phyloP scores from a whole-genome alignment of 2,888 invertebrate genomes.

The Aphelenchoides bicaudatus region DNA sequence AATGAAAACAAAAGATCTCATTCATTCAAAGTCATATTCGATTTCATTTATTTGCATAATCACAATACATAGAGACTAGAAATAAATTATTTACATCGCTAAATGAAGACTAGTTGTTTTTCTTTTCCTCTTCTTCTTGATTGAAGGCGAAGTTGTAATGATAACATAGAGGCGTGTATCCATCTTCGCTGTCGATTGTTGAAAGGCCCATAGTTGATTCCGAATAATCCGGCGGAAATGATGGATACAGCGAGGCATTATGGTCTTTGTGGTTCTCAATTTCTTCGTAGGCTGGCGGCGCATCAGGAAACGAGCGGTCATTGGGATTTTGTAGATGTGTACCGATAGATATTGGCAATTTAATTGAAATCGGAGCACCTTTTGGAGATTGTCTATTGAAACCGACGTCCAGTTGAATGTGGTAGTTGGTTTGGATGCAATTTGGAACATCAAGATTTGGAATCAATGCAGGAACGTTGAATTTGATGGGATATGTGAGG shows the following conservation, averaged over 20 bases:
- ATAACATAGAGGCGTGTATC: constrained; percentile 27
- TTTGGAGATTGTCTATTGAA: constrained; percentile 23
- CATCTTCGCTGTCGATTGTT: constrained; percentile 9
- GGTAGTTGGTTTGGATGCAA: constrained; percentile 24
- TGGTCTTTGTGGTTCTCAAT: not conserved
- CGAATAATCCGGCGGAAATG: constrained; percentile 26
- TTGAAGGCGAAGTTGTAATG: constrained; percentile 27
- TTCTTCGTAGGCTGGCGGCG: constrained; percentile 16
- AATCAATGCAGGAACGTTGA: constrained; percentile 29
- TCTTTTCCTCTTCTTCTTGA: constrained; percentile 15
- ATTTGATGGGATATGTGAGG: constrained; percentile 24
- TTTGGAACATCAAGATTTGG: constrained; percentile 22
- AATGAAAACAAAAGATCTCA: no score
- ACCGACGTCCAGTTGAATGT: constrained; percentile 20
- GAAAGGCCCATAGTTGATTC: constrained; percentile 22
- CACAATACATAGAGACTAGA: not conserved
- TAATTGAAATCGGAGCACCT: constrained; percentile 5
- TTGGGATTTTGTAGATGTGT: constrained; percentile 14
- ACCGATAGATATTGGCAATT: constrained; percentile 20
- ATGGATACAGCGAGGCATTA: not conserved
- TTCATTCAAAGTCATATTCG: no score
- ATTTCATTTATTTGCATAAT: constrained; percentile 8
- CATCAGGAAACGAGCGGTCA: constrained; percentile 5
- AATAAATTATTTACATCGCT: not conserved
- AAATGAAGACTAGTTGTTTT: not conserved